Base-by-base conservation (phyloP, 1,140 invertebrate species). In the Berghia stephanieae region DNA sequence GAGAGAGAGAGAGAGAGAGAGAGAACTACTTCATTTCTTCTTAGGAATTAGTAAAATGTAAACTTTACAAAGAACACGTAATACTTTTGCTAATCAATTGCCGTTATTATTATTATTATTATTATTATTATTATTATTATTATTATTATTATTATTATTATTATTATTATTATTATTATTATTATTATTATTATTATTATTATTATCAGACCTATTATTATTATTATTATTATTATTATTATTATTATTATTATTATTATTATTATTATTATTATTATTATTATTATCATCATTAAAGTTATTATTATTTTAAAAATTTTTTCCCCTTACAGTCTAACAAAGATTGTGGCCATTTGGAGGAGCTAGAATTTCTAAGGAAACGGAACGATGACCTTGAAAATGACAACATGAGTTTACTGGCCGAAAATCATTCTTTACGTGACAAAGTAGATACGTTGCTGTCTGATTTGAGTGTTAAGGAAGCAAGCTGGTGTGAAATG, bases 401-500 rank as follows among this genome's bases (percentile, higher is more conserved):
- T 38, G 83, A 85, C 5, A 84, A 83, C 40, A 69, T 77, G 38
- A 85, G 81, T 0, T 72, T 87, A 31, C 72, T 55, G 27, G 34
- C 85, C 21, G 73, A 86, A 63, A 86, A 82, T 68, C 67, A 70
- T 38, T 81, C 85, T 18, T 69, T 84, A n/a, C 75, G 34, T 16
- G 84, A 80, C 0, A 75, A 76, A 55, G 79, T 83, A 36, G 75
- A 79, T 16, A 34, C 77, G 44, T 69, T 87, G 27, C 18, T 81
- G n/a, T 52, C 72, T 8, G 85, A 87, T 18, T 75, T 87, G 0
- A 86, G 82, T 63, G 55, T 83, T 5, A 86, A 86, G 52, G 86
- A 87, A 71, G 85, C 85, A 1, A 71, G 80, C 18, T 85, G 83
- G 83, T 87, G 86, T 80, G 82, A 87, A 34, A 83, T 69, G 70